Evolutionary conservation across 2,797 vertebrate genomes (phyloP).

Genomic region (Enteromius mattozi): DNA sequence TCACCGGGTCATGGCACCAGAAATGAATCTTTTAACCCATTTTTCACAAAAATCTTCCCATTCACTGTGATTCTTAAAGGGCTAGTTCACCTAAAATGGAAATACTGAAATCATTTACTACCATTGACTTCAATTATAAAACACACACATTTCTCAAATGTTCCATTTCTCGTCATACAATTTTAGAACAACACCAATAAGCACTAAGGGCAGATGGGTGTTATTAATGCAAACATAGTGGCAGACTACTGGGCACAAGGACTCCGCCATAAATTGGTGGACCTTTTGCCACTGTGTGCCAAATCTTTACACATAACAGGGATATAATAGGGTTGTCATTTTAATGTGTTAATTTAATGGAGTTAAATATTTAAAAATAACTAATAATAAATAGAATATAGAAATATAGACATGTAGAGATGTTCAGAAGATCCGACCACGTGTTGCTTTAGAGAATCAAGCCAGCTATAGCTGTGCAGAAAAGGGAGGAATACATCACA

Average conservation of each 20-base stretch:
- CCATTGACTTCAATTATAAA: too few relatives aligned
- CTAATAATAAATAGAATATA: background rate
- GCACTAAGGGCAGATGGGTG: constrained; percentile 23
- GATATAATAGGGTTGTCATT: background rate
- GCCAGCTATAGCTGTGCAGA: constrained; percentile 23
- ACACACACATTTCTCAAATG: too few relatives aligned
- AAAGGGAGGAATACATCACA: constrained; percentile 36
- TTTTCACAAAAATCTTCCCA: background rate
- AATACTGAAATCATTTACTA: background rate
- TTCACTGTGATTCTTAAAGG: background rate
- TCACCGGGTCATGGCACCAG: constrained; percentile 11
- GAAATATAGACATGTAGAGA: background rate
- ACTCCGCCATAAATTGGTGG: background rate
- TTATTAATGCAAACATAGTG: constrained; percentile 48
- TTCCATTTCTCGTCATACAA: background rate
- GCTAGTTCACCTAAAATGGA: background rate
- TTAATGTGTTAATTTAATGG: background rate
- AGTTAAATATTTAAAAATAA: background rate
- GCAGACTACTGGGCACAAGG: constrained; percentile 30
- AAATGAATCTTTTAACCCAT: background rate
- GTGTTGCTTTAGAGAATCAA: background rate
- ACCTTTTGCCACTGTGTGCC: background rate
- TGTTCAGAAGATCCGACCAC: background rate
- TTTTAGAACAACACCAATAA: background rate
- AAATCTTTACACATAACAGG: background rate